phyloP scores from a whole-genome alignment of 2,113 vertebrate genomes.

The Calyptomena viridis region DNA sequence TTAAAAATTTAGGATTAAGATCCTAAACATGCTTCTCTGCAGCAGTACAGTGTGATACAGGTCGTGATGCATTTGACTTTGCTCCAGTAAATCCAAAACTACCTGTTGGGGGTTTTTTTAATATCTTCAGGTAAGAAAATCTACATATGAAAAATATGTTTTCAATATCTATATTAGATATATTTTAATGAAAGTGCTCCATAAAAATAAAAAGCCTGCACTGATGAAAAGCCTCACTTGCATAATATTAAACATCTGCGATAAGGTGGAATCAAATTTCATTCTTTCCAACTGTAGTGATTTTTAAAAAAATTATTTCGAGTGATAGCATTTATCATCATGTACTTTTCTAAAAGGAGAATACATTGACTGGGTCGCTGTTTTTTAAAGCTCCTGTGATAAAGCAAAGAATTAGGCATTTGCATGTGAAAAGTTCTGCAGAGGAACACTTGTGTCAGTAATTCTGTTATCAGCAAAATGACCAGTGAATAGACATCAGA shows the following conservation, averaged over 20 bases:
- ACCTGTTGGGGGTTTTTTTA: background rate
- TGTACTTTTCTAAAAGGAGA: background rate
- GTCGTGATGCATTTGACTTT: background rate
- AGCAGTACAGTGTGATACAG: background rate
- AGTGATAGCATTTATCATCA: slow-evolving; percentile 11
- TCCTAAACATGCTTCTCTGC: background rate
- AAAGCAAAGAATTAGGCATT: background rate
- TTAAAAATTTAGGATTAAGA: too few species aligned
- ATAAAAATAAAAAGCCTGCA: background rate
- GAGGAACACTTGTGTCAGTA: background rate
- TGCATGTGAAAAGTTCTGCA: slow-evolving; percentile 17
- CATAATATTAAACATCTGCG: background rate
- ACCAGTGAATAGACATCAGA: background rate
- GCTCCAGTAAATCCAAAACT: background rate
- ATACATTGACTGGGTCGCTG: background rate
- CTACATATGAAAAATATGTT: background rate
- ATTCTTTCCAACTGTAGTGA: background rate
- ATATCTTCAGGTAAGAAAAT: background rate
- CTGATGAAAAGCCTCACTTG: background rate
- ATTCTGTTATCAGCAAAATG: background rate
- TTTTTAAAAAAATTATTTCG: background rate
- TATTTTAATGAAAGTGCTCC: background rate
- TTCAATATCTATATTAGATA: background rate
- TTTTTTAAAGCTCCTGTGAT: background rate
- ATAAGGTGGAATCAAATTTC: slow-evolving; percentile 19